phyloP scores from a whole-genome alignment of 2,888 invertebrate species.

The Nemotelus pantherinus region DNA sequence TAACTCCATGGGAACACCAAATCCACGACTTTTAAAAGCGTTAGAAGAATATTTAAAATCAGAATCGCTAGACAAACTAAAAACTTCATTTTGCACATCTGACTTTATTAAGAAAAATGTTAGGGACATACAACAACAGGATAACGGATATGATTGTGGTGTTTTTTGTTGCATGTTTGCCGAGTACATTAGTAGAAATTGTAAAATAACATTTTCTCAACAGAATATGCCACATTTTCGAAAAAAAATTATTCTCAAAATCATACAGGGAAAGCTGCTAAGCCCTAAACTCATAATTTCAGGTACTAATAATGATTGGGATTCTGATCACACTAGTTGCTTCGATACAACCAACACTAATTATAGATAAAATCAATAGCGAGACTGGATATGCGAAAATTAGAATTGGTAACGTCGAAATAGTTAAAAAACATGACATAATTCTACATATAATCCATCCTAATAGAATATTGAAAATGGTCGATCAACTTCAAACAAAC shows the following conservation, averaged over 20 bases:
- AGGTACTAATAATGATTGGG: neutral
- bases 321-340: neutral
- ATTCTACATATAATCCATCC: neutral
- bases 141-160: neutral
- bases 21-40: neutral
- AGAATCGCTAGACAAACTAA: neutral
- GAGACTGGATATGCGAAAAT: neutral
- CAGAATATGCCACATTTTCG: neutral
- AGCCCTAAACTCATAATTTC: neutral
- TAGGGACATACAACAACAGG: neutral
- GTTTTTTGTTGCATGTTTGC: neutral
- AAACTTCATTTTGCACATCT: neutral
- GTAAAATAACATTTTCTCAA: neutral
- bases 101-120: neutral
- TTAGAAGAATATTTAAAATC: neutral
- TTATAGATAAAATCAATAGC: neutral
- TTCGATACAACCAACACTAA: neutral
- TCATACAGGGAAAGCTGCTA: neutral
- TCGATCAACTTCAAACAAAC: neutral
- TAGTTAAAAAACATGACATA: neutral
- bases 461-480: neutral
- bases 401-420: neutral
- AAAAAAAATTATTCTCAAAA: neutral
- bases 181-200: neutral
- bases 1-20: neutral